A percentile compares a stretch with the other conserved stretches of the same genome.
phyloP scores from a whole-genome alignment of 2,888 invertebrate genomes.

The Mythimna lalbum region DNA sequence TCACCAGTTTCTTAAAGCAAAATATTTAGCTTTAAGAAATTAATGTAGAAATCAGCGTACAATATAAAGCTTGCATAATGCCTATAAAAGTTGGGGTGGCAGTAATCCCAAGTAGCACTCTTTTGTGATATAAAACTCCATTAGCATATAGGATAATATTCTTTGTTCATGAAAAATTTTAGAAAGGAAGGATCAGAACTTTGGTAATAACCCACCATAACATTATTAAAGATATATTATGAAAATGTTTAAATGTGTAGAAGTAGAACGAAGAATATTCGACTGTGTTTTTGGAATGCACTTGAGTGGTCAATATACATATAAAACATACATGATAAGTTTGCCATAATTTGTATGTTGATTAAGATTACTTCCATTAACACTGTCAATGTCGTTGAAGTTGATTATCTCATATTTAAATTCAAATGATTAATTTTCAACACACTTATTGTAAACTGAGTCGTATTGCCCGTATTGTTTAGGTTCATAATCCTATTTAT shows the following conservation, averaged over 20 bases:
- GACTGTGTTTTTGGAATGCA: too few relatives aligned
- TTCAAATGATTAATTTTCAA: too few relatives aligned
- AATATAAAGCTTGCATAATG: constrained; percentile 9
- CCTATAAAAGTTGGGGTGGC: constrained; percentile 14
- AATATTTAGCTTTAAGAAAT: not conserved
- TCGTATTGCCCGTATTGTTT: too few relatives aligned
- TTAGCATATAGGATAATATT: constrained; percentile 39
- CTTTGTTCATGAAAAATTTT: constrained; percentile 18
- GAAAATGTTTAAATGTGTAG: not conserved
- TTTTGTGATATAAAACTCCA: constrained; percentile 36
- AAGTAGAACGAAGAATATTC: not conserved
- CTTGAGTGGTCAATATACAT: too few relatives aligned
- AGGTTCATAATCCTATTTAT: not conserved
- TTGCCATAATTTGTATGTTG: too few relatives aligned
- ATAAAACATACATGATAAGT: too few relatives aligned
- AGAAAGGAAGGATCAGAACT: constrained; percentile 25
- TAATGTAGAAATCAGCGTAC: not conserved
- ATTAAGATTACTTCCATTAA: too few relatives aligned
- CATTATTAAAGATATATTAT: not conserved
- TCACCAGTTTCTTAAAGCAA: not conserved
- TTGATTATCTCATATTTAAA: too few relatives aligned
- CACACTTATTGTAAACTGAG: too few relatives aligned
- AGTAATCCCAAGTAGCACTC: constrained; percentile 16
- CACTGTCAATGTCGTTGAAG: too few relatives aligned
- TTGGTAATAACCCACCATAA: constrained; percentile 21